Base-by-base conservation (phyloP, 2,113 vertebrate species). In the Anhinga rufa region DNA sequence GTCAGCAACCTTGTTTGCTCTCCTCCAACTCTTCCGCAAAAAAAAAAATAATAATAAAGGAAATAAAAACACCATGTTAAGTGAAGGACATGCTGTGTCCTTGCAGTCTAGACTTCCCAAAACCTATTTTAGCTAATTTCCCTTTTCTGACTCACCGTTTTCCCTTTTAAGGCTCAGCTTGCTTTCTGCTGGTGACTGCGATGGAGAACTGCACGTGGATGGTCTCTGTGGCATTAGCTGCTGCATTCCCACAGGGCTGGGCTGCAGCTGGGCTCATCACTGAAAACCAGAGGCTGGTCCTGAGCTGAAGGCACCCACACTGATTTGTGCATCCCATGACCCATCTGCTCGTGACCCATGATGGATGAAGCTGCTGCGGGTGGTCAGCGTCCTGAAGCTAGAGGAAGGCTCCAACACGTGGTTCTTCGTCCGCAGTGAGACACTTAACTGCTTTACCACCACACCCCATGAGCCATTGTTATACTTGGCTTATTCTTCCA, bases 401-500 rank as follows among this genome's bases (percentile, higher is more conserved):
- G 42, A 58, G 20, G 51, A 81, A 69, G 32, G 77, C 18, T 86
- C 44, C 2, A 7, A 34, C 29, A 52, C 3, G 2, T 4, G 13
- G 16, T 55, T 93, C 83, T 88, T 81, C 5, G 1, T 48, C 65
- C 3, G 4, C 44, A 76, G 9, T 25, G 65, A 84, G 86, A 86
- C 16, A 42, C 71, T 87, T 71, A 74, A 60, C 64, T 84, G 55
- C 57, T 81, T 92, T 89, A 84, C 48, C 48, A 68, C 81, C 89
- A 82, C 81, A 65, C 17, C 46, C 68, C 74, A 25, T 5, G 38
- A 91, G 31, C 94, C 61, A 66, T 87, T 95, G 84, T 91, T 81
- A 17, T 58, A 42, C 54, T 78, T 91, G 95, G 88, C 83, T 82
- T 93, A 69, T 80, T 93, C 75, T 93, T 82, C 76, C 78, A 83